These are phyloP conservation scores for Artibeus lituratus DNA, from an alignment of 2,797 vertebrate genomes.

Conservation along the genomic window DNA sequence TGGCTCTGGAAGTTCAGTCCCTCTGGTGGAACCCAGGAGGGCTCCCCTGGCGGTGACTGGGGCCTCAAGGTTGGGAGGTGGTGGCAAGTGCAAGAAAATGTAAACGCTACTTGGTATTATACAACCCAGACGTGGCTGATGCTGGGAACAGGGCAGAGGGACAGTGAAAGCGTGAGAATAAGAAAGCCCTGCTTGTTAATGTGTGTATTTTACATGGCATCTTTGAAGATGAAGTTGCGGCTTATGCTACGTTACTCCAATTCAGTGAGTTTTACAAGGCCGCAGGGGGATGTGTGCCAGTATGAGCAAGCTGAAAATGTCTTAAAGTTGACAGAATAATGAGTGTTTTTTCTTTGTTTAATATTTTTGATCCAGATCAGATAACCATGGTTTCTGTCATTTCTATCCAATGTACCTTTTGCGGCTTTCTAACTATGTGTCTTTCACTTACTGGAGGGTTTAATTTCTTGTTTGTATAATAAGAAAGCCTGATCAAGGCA, in stretches of 20 bases:
- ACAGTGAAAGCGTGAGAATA: not conserved
- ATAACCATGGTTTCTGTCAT: constrained; percentile 72
- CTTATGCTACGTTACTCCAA: constrained; percentile 76
- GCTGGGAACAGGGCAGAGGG: not conserved
- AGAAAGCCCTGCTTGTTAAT: constrained; percentile 75
- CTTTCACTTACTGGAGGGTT: constrained; percentile 70
- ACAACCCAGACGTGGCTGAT: not conserved
- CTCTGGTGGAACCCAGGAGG: not conserved
- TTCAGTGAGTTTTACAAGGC: constrained; percentile 82
- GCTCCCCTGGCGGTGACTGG: not conserved
- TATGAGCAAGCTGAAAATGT: constrained; percentile 81
- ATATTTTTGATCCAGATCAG: constrained; percentile 80
- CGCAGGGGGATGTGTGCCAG: constrained; percentile 77
- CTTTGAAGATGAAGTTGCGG: constrained; percentile 80
- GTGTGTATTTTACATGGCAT: constrained; percentile 75
- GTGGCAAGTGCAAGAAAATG: not conserved
- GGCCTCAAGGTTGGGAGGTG: not conserved
- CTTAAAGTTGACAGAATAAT: constrained; percentile 81
- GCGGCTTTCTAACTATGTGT: constrained; percentile 64
- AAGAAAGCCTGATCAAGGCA: constrained; percentile 72
- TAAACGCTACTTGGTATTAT: not conserved
- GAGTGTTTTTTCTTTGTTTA: constrained; percentile 81
- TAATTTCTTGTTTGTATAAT: constrained; percentile 69
- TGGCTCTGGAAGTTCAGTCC: not conserved
- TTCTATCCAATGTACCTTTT: constrained; percentile 66